Base-by-base conservation (phyloP, 2,888 invertebrate genomes). In the Thymelicus sylvestris region DNA sequence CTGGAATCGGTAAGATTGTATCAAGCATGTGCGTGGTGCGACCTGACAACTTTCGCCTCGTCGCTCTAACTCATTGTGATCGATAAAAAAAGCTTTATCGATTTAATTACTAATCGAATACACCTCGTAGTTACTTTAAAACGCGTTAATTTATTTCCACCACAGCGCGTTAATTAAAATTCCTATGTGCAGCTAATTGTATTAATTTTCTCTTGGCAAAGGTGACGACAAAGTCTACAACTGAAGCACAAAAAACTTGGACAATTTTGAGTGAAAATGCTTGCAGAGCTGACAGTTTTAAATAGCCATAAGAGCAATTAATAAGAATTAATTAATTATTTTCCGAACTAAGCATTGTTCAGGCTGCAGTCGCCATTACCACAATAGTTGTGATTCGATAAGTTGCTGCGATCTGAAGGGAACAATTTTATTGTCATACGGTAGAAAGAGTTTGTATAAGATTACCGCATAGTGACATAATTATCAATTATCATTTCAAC, bases 351-450 rank as follows among this genome's bases (percentile, higher is more conserved):
- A 31, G 31, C 3, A 57, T 57, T 57, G 31, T 31, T 57, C 31
- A 13, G 31, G 31, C 12, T 6, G 6, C 7, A 57, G 12, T 24
- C 12, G 15, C n/a, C 3, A 48, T 31, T 50, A 6, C 62, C 24
- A 64, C 38, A 7, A 74, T 71, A 74, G 64, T 66, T 68, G 50
- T 57, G 47, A 63, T 38, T 57, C 47, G 38, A 62, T 52, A 52
- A 52, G 15, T 52, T 52, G 71, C 62, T 66, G 44, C 44, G 44
- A 12, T 10, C 44, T 0, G 8, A 10, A 12, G 44, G 12, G 44
- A 44, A 44, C 3, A 19, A 2, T 19, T 19, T 19, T 12, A 44
- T 4, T 44, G 8, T 10, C 12, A 3, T 8, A 12, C 10, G 12
- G 12, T 10, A 44, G 44, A 12, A 10, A 12, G 4, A 12, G 12